phyloP scores from a whole-genome alignment of 1,140 invertebrate species.

The Paralvinella palmiformis region DNA sequence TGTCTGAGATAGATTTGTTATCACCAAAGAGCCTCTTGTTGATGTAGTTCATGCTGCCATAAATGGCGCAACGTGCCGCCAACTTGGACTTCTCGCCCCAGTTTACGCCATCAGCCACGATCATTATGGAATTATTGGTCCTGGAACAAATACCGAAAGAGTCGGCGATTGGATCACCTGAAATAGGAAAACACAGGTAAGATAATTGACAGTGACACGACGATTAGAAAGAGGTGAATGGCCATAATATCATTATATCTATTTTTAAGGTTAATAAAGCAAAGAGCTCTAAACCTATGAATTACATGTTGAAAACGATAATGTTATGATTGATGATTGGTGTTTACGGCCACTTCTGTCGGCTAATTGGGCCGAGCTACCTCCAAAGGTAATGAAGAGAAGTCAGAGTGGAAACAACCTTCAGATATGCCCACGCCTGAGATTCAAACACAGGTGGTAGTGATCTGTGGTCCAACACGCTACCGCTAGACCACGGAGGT shows the following conservation, averaged over 20 bases:
- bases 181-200: slow-evolving; percentile 11
- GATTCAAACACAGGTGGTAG: too few species aligned
- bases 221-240: background rate
- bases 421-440: too few species aligned
- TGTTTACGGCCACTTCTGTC: too few species aligned
- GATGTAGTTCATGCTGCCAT: slow-evolving; percentile 79
- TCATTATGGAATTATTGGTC: slow-evolving; percentile 71
- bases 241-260: background rate
- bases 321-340: too few species aligned
- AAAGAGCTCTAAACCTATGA: background rate
- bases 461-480: too few species aligned
- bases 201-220: background rate
- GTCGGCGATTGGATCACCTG: slow-evolving; percentile 83
- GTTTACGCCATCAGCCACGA: slow-evolving; percentile 87
- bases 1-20: slow-evolving; percentile 42
- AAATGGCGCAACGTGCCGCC: slow-evolving; percentile 80
- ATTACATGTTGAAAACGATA: too few species aligned
- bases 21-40: slow-evolving; percentile 67
- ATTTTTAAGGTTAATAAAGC: background rate
- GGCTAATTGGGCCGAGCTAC: too few species aligned
- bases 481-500: too few species aligned
- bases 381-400: too few species aligned
- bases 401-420: too few species aligned
- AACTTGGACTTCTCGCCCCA: slow-evolving; percentile 85
- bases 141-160: slow-evolving; percentile 78